Percentiles rank a stretch among this genome's conserved stretches.
Conservation (phyloP, 2,113 vertebrate genomes). For the Ploceus nigricollis region DNA sequence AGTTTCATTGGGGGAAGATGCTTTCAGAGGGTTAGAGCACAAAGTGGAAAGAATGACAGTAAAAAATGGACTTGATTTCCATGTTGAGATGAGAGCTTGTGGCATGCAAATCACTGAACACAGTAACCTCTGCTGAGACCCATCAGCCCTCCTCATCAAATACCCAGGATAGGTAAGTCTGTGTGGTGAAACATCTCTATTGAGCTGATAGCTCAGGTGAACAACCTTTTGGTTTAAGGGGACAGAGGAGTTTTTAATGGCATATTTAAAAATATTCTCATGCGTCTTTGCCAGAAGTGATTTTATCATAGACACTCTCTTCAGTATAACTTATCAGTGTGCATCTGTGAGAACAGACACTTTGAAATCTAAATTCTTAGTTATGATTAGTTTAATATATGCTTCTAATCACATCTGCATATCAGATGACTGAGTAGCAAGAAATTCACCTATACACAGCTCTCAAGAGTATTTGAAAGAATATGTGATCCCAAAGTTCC, state of each 20-base stretch:
- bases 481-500: neutral
- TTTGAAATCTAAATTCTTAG: neutral
- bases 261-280: neutral
- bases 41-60: constrained; percentile 65
- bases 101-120: constrained; percentile 41
- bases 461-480: neutral
- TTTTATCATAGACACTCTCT: neutral
- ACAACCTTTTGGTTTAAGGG: neutral
- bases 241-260: neutral
- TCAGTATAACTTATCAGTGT: neutral
- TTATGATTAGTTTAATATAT: neutral
- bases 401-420: neutral
- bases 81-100: constrained; percentile 38
- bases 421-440: neutral
- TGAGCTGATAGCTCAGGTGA: neutral
- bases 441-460: neutral
- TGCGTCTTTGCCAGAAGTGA: neutral
- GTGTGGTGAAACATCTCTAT: neutral
- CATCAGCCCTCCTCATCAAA: neutral
- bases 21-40: constrained; percentile 14
- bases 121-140: neutral
- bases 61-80: constrained; percentile 71
- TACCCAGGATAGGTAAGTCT: neutral
- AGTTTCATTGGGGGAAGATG: constrained; percentile 3
- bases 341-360: neutral